Evolutionary conservation across 2,797 vertebrate genomes (phyloP), one percentile per base, ranked within the genome.

Genomic region (Sebastes goodei): DNA sequence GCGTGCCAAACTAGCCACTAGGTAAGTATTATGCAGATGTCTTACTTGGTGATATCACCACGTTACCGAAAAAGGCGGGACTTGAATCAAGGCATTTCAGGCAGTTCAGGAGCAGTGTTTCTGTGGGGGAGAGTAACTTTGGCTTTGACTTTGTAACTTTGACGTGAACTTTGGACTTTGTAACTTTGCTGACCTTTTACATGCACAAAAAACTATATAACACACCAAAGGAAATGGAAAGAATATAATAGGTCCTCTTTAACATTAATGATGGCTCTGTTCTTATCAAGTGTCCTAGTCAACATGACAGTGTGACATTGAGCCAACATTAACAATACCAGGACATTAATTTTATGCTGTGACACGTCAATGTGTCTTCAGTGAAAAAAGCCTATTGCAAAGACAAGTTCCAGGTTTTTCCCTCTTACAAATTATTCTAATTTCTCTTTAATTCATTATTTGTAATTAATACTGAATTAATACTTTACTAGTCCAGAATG

Each of bases 301-400:
- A 17, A 10, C 73, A 56, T 76, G 69, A 25, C 59, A 72, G 55
- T 52, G 62, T 63, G 35, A 76, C 38, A 73, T 49, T 30, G 72
- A 63, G 73, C 9, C 46, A 70, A 49, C 33, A n/a, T 42, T n/a
- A 4, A 25, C 53, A 29, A 42, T 14, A 67, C 62, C 53, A 63
- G 20, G 32, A 49, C 29, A 53, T 68, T 55, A 3, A 35, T 71
- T 80, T 59, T 30, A 12, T 55, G 3, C 57, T 65, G 29, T 66
- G n/a, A 59, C 25, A 38, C 56, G 59, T 74, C 29, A 62, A 15
- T 32, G 23, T 11, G 9, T 61, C 53, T n/a, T 5, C 10, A n/a
- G 30, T 33, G 17, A 53, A 59, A 66, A n/a, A 20, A 10, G 4
- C 9, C 35, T 33, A 5, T 42, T 46, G 2, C 1, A 30, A 17